Conservation (phyloP, 2,797 vertebrate genomes). For the Nyctibius grandis region DNA sequence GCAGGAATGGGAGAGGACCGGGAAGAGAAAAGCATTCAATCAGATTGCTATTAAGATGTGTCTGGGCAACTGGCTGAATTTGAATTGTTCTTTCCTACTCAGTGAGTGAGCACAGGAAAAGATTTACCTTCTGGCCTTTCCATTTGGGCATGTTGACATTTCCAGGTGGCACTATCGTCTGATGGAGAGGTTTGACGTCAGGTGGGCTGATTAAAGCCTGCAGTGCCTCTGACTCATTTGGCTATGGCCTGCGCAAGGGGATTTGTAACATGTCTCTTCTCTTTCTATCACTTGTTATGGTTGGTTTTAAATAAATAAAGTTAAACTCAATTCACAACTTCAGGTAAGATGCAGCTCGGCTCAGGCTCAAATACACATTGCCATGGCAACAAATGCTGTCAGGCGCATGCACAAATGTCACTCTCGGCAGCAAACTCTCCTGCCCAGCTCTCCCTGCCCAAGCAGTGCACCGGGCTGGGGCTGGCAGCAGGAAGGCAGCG, state of each 20-base stretch:
- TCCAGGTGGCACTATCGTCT: constrained; percentile 37
- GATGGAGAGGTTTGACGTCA: constrained; percentile 64
- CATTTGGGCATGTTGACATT: constrained; percentile 55
- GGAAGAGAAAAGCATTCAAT: not conserved
- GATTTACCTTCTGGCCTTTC: constrained; percentile 55
- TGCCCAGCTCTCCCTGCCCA: not conserved
- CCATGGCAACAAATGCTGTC: constrained; percentile 68
- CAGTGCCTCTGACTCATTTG: constrained; percentile 51
- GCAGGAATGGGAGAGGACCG: not conserved
- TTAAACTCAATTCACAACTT: constrained; percentile 70
- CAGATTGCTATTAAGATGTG: not conserved
- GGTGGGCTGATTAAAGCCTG: constrained; percentile 27
- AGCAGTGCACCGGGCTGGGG: not conserved
- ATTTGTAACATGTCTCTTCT: constrained; percentile 34
- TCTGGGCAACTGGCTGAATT: not conserved
- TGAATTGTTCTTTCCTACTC: constrained; percentile 40
- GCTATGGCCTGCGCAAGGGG: not conserved
- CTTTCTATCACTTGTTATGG: constrained; percentile 24
- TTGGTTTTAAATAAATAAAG: constrained; percentile 66
- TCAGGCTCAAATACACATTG: constrained; percentile 50
- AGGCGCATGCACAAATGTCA: constrained; percentile 39
- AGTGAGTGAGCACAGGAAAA: constrained; percentile 29
- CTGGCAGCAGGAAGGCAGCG: not conserved
- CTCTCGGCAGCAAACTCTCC: not conserved
- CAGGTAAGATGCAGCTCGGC: constrained; percentile 34